Base-by-base conservation (phyloP, 2,888 invertebrate species). In the Tachina fera region DNA sequence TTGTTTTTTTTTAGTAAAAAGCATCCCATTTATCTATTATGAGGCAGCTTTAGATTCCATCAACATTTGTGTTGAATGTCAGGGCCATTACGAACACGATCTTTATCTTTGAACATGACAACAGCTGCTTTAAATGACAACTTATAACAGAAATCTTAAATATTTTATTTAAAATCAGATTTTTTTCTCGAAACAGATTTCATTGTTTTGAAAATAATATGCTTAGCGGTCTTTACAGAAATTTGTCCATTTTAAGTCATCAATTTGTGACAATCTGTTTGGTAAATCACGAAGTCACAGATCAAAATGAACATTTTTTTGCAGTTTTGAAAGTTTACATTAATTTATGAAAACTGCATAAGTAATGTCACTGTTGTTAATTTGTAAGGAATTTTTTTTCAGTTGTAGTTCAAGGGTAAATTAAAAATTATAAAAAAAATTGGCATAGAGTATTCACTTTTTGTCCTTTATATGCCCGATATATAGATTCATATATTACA, bases 51-150 rank as follows among this genome's bases (percentile, higher is more conserved):
- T 22, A 31, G 56, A 56, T 41, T 71, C 56, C 56, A 63, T 56
- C 81, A 61, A 68, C 77, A 68, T 77, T 76, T 87, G 61, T 76
- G 72, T 22, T 87, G 88, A 88, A 88, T 88, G 88, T 88, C 88
- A 88, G 70, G 88, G 88, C 63, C 88, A 85, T 74, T 72, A 74
- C 22, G 3, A 67, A 70, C 74, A 83, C 77, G 83, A 77, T 82
- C 19, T 76, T 43, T 53, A 67, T 81, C 71, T 60, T 19, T 45
- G 22, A n/a, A 39, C 19, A 51, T 10, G 22, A 14, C 45, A n/a
- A 43, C 53, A 56, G 16, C 19, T 58, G 13, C 60, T 43, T 22
- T 9, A 63, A 61, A 43, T 60, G 60, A 70, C 67, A 74, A 51
- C 51, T 31, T 39, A 14, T 63, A 61, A 51, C 61, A 19, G 19